phyloP scores from a whole-genome alignment of 2,888 invertebrate genomes.

The Yponomeuta sedellus region DNA sequence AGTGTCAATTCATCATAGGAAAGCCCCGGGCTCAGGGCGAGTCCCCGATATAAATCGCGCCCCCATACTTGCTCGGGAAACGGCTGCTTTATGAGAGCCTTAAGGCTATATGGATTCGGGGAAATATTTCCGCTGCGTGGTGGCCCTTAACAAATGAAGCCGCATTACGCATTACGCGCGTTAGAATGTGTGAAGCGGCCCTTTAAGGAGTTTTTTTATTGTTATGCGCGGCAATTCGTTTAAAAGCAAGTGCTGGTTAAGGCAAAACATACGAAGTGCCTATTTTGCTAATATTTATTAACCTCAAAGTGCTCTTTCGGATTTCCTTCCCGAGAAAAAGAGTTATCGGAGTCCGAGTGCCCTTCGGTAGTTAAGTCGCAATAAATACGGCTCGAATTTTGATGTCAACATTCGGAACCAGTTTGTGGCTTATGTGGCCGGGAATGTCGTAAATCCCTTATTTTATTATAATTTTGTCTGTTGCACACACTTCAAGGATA shows the following conservation, averaged over 20 bases:
- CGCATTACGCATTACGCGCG: slow-evolving; percentile 54
- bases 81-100: slow-evolving; percentile 77
- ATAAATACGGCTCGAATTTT: slow-evolving; percentile 21
- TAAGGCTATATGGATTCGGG: slow-evolving; percentile 78
- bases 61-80: slow-evolving; percentile 75
- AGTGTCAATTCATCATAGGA: slow-evolving; percentile 76
- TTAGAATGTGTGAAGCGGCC: slow-evolving; percentile 73
- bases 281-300: slow-evolving; percentile 70
- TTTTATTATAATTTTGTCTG: neutral
- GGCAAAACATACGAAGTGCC: slow-evolving; percentile 65
- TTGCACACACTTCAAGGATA: slow-evolving; percentile 1
- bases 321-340: slow-evolving; percentile 19
- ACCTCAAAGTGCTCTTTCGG: slow-evolving; percentile 38
- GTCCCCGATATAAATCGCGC: slow-evolving; percentile 75
- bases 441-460: neutral
- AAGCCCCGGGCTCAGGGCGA: slow-evolving; percentile 68
- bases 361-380: slow-evolving; percentile 28
- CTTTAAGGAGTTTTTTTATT: slow-evolving; percentile 65
- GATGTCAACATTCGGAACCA: slow-evolving; percentile 7
- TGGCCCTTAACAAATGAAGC: slow-evolving; percentile 73
- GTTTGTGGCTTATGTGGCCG: neutral
- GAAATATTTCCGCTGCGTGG: slow-evolving; percentile 75
- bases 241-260: slow-evolving; percentile 69
- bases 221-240: slow-evolving; percentile 74
- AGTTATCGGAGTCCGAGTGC: slow-evolving; percentile 22